Percentiles rank a stretch among this genome's conserved stretches.
These are phyloP conservation scores for Spinibarbus caldwelli DNA, from an alignment of 2,797 vertebrate genomes.

Conservation along the genomic window DNA sequence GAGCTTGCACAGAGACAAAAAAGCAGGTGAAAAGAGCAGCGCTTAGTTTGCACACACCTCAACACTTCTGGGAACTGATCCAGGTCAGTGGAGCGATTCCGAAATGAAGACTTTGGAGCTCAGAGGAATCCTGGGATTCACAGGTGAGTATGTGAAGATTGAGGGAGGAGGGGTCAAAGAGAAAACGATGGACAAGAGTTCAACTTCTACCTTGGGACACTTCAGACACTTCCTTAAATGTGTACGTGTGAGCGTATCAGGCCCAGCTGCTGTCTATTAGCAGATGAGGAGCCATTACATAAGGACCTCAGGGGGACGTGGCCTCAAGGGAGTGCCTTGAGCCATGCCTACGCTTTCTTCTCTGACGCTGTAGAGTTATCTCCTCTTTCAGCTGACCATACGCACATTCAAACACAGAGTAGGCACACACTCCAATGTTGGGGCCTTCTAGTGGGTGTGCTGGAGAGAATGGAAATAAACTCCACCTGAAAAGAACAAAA, in stretches of 20 bases:
- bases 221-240: conserved; percentile 37
- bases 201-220: conserved; percentile 26
- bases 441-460: neutral
- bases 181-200: conserved; percentile 30
- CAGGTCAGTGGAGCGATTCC: conserved; percentile 41
- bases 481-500: conserved; percentile 40
- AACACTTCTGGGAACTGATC: conserved; percentile 3
- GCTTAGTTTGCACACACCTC: neutral
- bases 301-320: conserved; percentile 42
- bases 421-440: neutral
- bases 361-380: conserved; percentile 1
- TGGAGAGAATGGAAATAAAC: conserved; percentile 19
- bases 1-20: neutral
- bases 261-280: conserved; percentile 43
- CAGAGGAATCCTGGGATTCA: conserved; percentile 5
- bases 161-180: neutral
- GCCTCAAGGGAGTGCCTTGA: conserved; percentile 37
- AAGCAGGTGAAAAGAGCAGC: conserved; percentile 13
- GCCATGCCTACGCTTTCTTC: conserved; percentile 47
- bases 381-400: neutral
- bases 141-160: neutral
- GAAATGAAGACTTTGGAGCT: conserved; percentile 30
- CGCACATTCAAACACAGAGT: neutral
- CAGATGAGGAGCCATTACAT: conserved; percentile 43
- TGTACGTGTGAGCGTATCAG: conserved; percentile 1